A percentile compares a stretch with the other conserved stretches of the same genome.
Conservation (phyloP, 1,140 invertebrate species). For the Drosophila pandora region DNA sequence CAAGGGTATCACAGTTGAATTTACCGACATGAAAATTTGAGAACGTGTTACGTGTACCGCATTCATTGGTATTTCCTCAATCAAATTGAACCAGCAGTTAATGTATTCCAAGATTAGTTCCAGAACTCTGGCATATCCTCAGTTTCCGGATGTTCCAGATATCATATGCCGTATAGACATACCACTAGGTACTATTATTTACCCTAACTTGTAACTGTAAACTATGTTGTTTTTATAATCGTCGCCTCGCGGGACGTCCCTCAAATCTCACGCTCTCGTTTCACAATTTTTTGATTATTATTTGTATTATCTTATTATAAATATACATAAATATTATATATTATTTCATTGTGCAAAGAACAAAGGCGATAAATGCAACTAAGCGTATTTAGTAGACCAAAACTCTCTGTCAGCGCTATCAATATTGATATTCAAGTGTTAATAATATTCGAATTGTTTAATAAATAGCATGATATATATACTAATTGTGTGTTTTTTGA, state of each 20-base stretch:
- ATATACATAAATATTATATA: slow-evolving; percentile 39
- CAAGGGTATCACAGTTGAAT: slow-evolving; percentile 64
- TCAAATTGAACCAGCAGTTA: slow-evolving; percentile 74
- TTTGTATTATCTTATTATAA: slow-evolving; percentile 76
- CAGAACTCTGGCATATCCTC: slow-evolving; percentile 21
- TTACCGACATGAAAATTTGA: slow-evolving; percentile 34
- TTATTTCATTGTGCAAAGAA: slow-evolving; percentile 58
- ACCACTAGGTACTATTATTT: slow-evolving; percentile 71
- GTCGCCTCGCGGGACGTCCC: slow-evolving; percentile 48
- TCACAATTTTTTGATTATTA: slow-evolving; percentile 51
- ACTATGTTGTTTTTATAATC: slow-evolving; percentile 65
- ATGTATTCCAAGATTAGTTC: slow-evolving; percentile 76
- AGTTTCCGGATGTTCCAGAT: slow-evolving; percentile 4
- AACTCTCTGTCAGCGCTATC: slow-evolving; percentile 71
- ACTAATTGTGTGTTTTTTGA: slow-evolving; percentile 10
- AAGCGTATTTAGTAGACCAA: slow-evolving; percentile 70
- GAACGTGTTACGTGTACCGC: slow-evolving; percentile 37
- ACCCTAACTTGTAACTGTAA: slow-evolving; percentile 61
- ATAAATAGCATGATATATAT: slow-evolving; percentile 79
- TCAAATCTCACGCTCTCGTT: slow-evolving; percentile 70
- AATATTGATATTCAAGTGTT: slow-evolving; percentile 79
- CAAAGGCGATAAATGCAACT: slow-evolving; percentile 52
- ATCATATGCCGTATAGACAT: slow-evolving; percentile 58
- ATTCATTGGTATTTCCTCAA: slow-evolving; percentile 71
- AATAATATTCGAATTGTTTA: slow-evolving; percentile 82